phyloP scores from a whole-genome alignment of 37 sponge, comb jelly and placozoan species.

The Mnemiopsis leidyi region DNA sequence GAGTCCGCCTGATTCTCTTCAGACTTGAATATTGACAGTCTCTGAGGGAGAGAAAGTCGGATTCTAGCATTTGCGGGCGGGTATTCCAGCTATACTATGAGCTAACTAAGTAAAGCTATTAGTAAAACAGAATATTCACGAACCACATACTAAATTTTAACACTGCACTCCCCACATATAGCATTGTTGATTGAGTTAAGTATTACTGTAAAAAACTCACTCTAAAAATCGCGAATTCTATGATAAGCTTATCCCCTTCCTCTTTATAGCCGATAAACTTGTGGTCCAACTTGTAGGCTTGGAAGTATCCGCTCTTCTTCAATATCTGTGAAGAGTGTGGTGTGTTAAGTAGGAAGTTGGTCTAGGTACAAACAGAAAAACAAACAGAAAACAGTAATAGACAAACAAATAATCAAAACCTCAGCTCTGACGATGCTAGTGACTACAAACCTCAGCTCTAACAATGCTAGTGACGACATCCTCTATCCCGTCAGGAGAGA shows the following conservation, averaged over 20 bases:
- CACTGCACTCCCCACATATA: too few relatives aligned
- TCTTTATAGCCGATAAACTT: background rate
- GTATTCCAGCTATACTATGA: too few relatives aligned
- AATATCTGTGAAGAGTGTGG: background rate
- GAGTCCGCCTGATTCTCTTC: background rate
- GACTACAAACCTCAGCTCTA: conserved; percentile 57
- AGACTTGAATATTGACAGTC: background rate
- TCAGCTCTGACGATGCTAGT: conserved; percentile 34
- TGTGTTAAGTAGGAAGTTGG: too few relatives aligned
- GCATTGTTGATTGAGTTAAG: too few relatives aligned
- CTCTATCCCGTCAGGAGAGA: conserved; percentile 47
- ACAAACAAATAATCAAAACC: background rate
- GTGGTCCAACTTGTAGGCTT: background rate
- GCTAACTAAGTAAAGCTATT: too few relatives aligned
- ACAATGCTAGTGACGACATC: conserved; percentile 2
- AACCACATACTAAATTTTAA: too few relatives aligned
- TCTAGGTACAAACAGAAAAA: background rate
- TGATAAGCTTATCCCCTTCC: background rate
- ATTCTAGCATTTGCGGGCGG: too few relatives aligned
- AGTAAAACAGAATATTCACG: too few relatives aligned
- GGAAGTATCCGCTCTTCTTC: background rate
- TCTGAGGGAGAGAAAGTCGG: too few relatives aligned
- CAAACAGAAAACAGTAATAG: background rate
- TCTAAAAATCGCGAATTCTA: conserved; percentile 1
- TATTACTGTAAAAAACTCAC: background rate